phyloP scores from a whole-genome alignment of 2,797 vertebrate species.

The Poecilia gillii region DNA sequence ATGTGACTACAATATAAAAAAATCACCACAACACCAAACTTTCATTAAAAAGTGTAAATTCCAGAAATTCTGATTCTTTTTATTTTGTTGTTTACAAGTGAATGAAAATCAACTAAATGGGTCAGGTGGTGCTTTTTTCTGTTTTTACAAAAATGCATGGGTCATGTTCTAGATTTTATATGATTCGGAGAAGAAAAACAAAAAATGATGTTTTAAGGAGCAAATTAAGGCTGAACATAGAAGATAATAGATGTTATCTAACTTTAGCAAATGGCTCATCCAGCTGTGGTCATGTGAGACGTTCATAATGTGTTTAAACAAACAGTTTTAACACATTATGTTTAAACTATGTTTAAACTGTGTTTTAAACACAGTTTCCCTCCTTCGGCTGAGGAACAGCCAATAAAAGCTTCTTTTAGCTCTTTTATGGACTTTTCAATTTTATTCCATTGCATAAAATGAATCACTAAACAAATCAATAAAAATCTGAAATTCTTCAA shows the following conservation, averaged over 20 bases:
- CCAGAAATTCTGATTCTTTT: constrained; percentile 7
- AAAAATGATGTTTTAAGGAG: neutral
- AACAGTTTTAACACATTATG: no score
- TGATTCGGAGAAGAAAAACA: neutral
- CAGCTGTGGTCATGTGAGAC: neutral
- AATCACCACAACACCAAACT: constrained; percentile 5
- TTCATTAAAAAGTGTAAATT: constrained; percentile 26
- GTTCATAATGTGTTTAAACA: neutral
- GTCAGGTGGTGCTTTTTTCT: constrained; percentile 5
- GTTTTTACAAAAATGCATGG: neutral
- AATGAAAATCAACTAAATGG: constrained; percentile 9
- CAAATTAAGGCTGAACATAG: neutral
- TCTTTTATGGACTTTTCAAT: neutral
- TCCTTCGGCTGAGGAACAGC: neutral
- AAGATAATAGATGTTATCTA: neutral
- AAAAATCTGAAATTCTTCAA: neutral
- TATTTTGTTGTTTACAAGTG: constrained; percentile 11
- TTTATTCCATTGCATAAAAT: neutral
- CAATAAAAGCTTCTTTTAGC: neutral
- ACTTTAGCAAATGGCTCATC: neutral
- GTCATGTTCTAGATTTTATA: neutral
- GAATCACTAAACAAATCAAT: neutral
- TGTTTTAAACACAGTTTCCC: neutral
- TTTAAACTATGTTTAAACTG: no score
- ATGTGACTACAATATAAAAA: neutral